Conservation (phyloP, 2,797 vertebrate species). For the Jordanella pulchra region DNA sequence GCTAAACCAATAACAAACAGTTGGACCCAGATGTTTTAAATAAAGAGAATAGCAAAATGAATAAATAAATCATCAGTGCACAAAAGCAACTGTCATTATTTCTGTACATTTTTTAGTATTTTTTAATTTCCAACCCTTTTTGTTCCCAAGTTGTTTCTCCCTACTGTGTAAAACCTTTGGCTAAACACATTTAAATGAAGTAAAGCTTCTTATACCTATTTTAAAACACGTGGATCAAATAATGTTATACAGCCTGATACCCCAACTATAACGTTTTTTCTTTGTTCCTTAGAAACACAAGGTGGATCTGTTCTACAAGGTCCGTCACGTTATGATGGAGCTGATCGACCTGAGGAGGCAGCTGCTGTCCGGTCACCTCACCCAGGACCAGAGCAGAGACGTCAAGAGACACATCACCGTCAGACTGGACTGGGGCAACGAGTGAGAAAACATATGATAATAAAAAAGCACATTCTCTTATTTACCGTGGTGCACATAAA, state of each 20-base stretch:
- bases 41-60: not conserved
- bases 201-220: not conserved
- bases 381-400: conserved; percentile 91
- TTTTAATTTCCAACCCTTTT: not conserved
- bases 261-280: not conserved
- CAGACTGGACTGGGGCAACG: conserved; percentile 96
- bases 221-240: not conserved
- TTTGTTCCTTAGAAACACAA: conserved; percentile 85
- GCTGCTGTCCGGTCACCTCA: conserved; percentile 91
- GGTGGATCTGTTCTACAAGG: conserved; percentile 93
- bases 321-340: conserved; percentile 97
- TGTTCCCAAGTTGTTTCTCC: not conserved
- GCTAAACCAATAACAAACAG: too few relatives aligned
- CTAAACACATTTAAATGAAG: not conserved
- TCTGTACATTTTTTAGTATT: not conserved
- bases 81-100: not conserved
- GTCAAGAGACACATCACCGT: conserved; percentile 93
- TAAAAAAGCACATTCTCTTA: not conserved
- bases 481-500: not conserved
- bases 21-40: not conserved
- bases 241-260: not conserved
- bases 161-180: not conserved
- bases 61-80: not conserved
- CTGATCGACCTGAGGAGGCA: conserved; percentile 92
- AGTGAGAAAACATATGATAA: conserved; percentile 79